phyloP scores from a whole-genome alignment of 2,888 invertebrate genomes.

The Drosophila setosimentum region DNA sequence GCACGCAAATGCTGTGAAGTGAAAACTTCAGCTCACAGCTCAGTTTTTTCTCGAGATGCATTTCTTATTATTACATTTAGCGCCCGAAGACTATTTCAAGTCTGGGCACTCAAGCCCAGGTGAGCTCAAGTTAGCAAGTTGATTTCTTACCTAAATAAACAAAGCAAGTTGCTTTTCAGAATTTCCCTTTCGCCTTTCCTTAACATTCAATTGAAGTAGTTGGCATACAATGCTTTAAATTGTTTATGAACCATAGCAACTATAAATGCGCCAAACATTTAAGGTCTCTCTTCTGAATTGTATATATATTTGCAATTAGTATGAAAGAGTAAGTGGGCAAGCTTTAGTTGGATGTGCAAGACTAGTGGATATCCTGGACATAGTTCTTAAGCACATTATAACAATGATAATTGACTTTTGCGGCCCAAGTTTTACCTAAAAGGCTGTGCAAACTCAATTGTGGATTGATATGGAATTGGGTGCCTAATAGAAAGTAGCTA shows the following conservation, averaged over 20 bases:
- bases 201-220: neutral
- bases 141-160: slow-evolving; percentile 4
- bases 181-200: neutral
- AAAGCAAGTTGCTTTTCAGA: neutral
- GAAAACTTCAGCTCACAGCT: neutral
- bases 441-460: too few relatives aligned
- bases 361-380: neutral
- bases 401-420: neutral
- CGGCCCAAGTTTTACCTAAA: too few relatives aligned
- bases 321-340: neutral
- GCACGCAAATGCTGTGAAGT: slow-evolving; percentile 15
- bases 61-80: slow-evolving; percentile 8
- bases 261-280: neutral
- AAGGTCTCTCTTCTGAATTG: neutral
- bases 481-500: neutral
- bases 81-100: slow-evolving; percentile 6
- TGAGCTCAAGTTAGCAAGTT: neutral
- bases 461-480: neutral
- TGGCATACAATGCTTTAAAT: neutral
- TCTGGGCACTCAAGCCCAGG: slow-evolving; percentile 2
- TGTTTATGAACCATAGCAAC: neutral
- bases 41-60: neutral
- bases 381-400: neutral
- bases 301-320: neutral
- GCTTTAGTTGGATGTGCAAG: neutral